These are phyloP conservation scores for Danaus plexippus DNA, from an alignment of 1,140 invertebrate genomes.

Conservation along the genomic window DNA sequence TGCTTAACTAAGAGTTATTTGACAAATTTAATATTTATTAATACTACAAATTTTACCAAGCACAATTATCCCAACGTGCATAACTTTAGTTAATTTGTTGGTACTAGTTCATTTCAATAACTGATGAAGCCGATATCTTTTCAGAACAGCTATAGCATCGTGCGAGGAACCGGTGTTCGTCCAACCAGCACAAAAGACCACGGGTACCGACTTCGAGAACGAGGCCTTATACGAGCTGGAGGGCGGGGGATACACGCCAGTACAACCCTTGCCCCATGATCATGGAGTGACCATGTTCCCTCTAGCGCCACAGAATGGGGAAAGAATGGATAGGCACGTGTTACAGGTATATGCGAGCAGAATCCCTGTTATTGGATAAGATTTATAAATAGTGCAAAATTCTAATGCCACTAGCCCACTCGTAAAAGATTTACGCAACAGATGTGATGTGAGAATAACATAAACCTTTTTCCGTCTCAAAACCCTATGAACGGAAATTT, in stretches of 20 bases:
- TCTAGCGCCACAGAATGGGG: slow-evolving; percentile 73
- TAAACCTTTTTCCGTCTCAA: no score
- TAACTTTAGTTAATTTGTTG: slow-evolving; percentile 5
- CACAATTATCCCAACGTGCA: neutral
- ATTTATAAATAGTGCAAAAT: no score
- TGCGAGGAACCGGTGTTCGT: slow-evolving; percentile 60
- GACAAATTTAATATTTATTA: no score
- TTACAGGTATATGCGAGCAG: slow-evolving; percentile 74
- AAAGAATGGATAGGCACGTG: slow-evolving; percentile 83
- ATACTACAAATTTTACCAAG: no score
- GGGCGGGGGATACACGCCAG: slow-evolving; percentile 84
- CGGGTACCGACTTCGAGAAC: slow-evolving; percentile 54
- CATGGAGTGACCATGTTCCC: slow-evolving; percentile 91
- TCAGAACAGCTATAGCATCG: slow-evolving; percentile 55
- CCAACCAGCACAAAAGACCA: slow-evolving; percentile 37
- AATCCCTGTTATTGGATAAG: neutral
- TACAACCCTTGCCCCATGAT: slow-evolving; percentile 87
- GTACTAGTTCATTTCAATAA: slow-evolving; percentile 1
- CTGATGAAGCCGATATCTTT: slow-evolving; percentile 25
- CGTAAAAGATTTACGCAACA: no score
- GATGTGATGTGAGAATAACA: no score
- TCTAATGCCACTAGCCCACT: no score
- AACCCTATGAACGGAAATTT: no score
- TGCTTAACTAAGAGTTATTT: no score
- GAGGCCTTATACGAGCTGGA: slow-evolving; percentile 77